A percentile compares a stretch with the other conserved stretches of the same genome.
Evolutionary conservation across 2,797 vertebrate genomes (phyloP).

Genomic region (Protonibea diacanthus): DNA sequence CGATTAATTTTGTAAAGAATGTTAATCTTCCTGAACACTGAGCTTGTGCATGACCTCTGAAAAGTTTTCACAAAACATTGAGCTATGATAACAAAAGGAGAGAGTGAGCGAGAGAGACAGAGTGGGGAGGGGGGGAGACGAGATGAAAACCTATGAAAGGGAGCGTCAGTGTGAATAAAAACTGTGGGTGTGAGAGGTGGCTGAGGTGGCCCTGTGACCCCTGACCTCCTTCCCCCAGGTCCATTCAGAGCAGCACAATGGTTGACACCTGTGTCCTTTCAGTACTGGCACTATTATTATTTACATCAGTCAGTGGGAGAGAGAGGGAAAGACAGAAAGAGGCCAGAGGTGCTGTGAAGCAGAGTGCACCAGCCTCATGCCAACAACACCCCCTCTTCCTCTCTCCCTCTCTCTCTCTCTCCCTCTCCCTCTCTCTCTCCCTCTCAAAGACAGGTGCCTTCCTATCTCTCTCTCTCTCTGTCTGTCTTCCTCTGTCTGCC

Average conservation of each 20-base stretch:
- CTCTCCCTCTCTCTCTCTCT: slow-evolving; percentile 35
- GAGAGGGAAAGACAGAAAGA: slow-evolving; percentile 70
- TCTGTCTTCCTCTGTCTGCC: slow-evolving; percentile 30
- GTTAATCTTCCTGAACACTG: slow-evolving; percentile 67
- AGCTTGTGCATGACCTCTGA: slow-evolving; percentile 70
- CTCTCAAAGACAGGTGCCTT: slow-evolving; percentile 8
- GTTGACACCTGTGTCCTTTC: slow-evolving; percentile 89
- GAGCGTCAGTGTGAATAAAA: slow-evolving; percentile 75
- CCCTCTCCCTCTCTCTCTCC: slow-evolving; percentile 36
- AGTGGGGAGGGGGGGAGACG: neutral
- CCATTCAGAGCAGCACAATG: slow-evolving; percentile 86
- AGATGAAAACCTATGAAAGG: slow-evolving; percentile 72
- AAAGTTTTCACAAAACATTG: slow-evolving; percentile 81
- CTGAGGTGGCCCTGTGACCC: slow-evolving; percentile 76
- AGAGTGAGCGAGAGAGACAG: slow-evolving; percentile 49
- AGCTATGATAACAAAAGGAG: slow-evolving; percentile 78
- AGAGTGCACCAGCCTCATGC: slow-evolving; percentile 73
- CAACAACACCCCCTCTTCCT: slow-evolving; percentile 27
- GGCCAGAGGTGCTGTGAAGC: slow-evolving; percentile 75
- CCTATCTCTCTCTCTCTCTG: slow-evolving; percentile 21
- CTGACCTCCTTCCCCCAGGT: slow-evolving; percentile 76
- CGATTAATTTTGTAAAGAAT: slow-evolving; percentile 70
- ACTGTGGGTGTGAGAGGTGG: slow-evolving; percentile 77
- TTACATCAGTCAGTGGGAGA: slow-evolving; percentile 81
- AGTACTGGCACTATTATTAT: slow-evolving; percentile 85